phyloP scores from a whole-genome alignment of 2,113 vertebrate genomes.

The Hiodon alosoides region DNA sequence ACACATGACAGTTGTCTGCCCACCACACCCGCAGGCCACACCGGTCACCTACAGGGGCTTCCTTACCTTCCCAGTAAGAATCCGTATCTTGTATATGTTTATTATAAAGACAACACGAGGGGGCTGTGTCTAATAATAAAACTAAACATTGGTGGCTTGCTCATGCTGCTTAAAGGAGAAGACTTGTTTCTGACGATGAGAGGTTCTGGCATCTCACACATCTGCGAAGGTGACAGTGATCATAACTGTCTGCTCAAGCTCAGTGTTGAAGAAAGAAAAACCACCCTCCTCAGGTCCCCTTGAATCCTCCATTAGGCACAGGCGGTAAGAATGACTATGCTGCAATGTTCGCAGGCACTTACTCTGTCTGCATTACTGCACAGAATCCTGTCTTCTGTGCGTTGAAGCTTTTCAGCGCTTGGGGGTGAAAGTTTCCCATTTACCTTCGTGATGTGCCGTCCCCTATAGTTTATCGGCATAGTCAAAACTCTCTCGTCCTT shows the following conservation, averaged over 20 bases:
- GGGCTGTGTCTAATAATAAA: background rate
- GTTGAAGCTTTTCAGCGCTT: background rate
- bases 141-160: background rate
- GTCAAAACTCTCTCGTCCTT: too few relatives aligned
- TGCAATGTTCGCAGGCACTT: background rate
- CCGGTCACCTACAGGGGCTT: too few relatives aligned
- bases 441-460: background rate
- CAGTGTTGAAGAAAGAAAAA: background rate
- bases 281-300: background rate
- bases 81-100: too few relatives aligned
- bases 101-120: background rate
- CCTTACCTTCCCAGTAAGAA: too few relatives aligned
- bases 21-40: too few relatives aligned
- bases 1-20: too few relatives aligned
- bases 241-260: background rate
- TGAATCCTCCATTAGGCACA: background rate
- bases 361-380: background rate
- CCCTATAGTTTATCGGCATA: background rate
- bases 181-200: background rate
- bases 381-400: background rate
- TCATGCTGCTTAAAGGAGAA: background rate
- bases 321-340: background rate
- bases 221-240: background rate
- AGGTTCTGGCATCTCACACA: background rate
- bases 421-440: background rate